phyloP scores from a whole-genome alignment of 1,140 invertebrate genomes.

The Hylaeus volcanicus region DNA sequence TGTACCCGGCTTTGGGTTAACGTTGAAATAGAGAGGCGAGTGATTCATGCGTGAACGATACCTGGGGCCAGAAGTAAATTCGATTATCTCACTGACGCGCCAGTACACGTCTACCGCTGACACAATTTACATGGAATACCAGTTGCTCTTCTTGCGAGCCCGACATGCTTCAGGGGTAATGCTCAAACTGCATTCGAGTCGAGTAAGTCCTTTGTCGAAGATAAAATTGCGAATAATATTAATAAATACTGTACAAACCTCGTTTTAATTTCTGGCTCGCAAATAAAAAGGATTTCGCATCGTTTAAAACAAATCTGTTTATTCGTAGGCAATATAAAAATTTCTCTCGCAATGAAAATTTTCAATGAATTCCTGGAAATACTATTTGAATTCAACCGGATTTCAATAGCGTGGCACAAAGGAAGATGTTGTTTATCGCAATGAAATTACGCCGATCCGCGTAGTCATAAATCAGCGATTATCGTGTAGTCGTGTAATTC shows the following conservation, averaged over 20 bases:
- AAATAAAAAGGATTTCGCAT: too few relatives aligned
- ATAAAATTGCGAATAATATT: neutral
- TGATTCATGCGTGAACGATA: neutral
- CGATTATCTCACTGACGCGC: neutral
- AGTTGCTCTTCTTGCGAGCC: neutral
- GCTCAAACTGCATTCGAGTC: neutral
- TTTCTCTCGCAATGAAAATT: too few relatives aligned
- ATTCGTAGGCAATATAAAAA: too few relatives aligned
- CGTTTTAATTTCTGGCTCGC: too few relatives aligned
- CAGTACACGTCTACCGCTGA: neutral
- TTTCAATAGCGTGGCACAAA: too few relatives aligned
- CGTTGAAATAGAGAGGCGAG: neutral
- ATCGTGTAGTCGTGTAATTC: neutral
- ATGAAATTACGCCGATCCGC: neutral
- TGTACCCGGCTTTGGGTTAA: too few relatives aligned
- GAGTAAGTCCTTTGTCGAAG: neutral
- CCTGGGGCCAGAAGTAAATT: neutral
- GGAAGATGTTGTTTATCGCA: too few relatives aligned
- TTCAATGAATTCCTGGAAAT: too few relatives aligned
- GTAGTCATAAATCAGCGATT: conserved; percentile 25
- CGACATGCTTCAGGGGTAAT: neutral
- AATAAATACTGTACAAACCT: too few relatives aligned
- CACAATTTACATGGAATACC: neutral
- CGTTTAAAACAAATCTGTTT: too few relatives aligned
- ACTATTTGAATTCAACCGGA: too few relatives aligned